Evolutionary conservation across 2,797 vertebrate genomes (phyloP).

Genomic region (Gymnocypris eckloni): DNA sequence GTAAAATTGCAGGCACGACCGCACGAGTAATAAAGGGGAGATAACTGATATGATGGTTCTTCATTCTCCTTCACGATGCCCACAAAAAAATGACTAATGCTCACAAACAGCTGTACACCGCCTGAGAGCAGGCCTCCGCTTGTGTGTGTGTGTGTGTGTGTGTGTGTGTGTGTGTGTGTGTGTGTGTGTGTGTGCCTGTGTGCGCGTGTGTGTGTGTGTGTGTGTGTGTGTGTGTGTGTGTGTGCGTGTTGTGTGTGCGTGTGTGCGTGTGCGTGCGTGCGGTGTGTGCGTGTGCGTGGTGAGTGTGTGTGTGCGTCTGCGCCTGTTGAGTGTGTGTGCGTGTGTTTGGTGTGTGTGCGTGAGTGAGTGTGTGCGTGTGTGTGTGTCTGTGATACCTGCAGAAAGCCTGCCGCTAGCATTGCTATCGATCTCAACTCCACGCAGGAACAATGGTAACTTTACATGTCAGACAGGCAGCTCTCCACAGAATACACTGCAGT

Average conservation of each 20-base stretch:
- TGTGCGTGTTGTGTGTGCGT: too few species aligned
- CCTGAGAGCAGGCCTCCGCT: neutral
- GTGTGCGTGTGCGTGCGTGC: too few species aligned
- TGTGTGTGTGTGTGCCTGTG: too few species aligned
- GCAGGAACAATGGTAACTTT: neutral
- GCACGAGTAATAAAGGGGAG: neutral
- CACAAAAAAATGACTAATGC: slow-evolving; percentile 15
- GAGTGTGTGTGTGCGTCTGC: neutral
- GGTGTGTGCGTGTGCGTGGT: too few species aligned
- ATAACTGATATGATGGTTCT: neutral
- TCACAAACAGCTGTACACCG: neutral
- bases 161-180: neutral
- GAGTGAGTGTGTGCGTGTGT: neutral
- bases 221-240: neutral
- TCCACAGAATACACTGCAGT: neutral
- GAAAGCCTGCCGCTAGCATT: neutral
- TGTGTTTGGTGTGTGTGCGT: too few species aligned
- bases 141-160: too few species aligned
- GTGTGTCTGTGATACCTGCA: neutral
- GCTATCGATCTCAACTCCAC: neutral
- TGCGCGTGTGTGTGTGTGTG: neutral
- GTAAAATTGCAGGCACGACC: neutral
- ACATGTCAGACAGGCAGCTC: neutral
- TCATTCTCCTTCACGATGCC: neutral
- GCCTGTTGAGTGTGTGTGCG: too few species aligned